Base-by-base conservation (phyloP, 1,140 invertebrate genomes). In the Camponotus floridanus region DNA sequence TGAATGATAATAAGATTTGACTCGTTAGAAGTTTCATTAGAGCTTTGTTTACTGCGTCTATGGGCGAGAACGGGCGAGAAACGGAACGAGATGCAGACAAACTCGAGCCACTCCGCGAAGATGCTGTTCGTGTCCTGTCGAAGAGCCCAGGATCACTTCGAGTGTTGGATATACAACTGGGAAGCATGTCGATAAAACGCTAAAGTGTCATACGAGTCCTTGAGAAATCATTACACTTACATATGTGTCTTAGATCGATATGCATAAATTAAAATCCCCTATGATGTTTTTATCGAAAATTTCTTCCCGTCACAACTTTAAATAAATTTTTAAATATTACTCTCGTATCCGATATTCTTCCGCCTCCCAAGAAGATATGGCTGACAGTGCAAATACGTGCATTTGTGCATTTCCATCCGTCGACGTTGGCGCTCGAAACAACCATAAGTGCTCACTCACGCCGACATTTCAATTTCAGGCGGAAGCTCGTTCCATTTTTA, bases 1-100 rank as follows among this genome's bases (percentile, higher is more conserved):
- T 81, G 92, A 90, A 93, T 93, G 92, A 92, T 92, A 93, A 93
- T 93, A 93, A 92, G 92, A 92, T 93, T 93, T 89, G 85, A 91
- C 91, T 93, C 91, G 91, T 93, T 93, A 93, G 91, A 93, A 92
- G 92, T 93, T 93, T 93, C 92, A 92, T 93, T 92, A 90, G 90
- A 90, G 89, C 91, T 92, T 92, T 92, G 91, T 93, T 93, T 93
- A 91, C 91, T 74, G 73, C 71, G 57, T 89, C 73, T 59, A 81
- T 65, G 73, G 59, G 21, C 36, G 76, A 62, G 76, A 76, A 59
- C 57, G 33, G 70, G 76, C 15, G 65, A 78, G 62, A 84, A 62
- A 73, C 57, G 45, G 51, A 79, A 36, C 55, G 61, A 45, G 42
- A 57, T 59, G 39, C 65, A 45, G 65, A 57, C 45, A 73, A 39